Evolutionary conservation across 2,888 invertebrate species (phyloP), one percentile per base, ranked within the genome.

Genomic region (Hypomecis atomaria): DNA sequence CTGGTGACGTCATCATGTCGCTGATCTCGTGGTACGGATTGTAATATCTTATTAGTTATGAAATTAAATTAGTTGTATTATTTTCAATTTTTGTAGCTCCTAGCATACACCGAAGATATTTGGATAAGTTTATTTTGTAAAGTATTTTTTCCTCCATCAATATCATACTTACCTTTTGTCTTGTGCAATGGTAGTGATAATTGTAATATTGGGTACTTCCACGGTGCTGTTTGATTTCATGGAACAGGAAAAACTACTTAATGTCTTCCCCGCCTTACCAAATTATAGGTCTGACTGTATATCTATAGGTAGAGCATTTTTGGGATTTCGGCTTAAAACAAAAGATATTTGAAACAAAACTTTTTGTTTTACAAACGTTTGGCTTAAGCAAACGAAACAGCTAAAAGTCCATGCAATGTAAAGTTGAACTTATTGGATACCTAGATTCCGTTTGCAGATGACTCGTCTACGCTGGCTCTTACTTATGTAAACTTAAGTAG

Each of bases 1-100:
- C 86, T 81, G 89, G 87, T 89, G 89, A 88, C 88, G 82, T 85
- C 83, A 82, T 75, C 77, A 79, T 78, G 92, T 90, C 88, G 86
- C 90, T 92, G 93, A 93, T 93, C 93, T 93, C 93, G 93, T 90
- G 90, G 88, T 92, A 92, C 90, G 92, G 92, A 92, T 91, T 91
- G 86, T 92, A 90, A 87, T 90, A 86, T 90, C 91, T 90, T 89
- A 90, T 89, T 92, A 90, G 89, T 90, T 89, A 92, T 90, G 91
- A 92, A 92, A 92, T 92, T 90, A 92, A 81, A 90, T 90, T 92
- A 92, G 90, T 89, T 91, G 89, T 92, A 92, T 90, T 92, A 92
- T 92, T 92, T 92, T 91, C 91, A 92, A 89, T 91, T 92, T 92
- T 91, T 91, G 90, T 92, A 92, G 90, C 84, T 92, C 92, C 92